Conservation (phyloP, 2,113 vertebrate species). For the Albula glossodonta region DNA sequence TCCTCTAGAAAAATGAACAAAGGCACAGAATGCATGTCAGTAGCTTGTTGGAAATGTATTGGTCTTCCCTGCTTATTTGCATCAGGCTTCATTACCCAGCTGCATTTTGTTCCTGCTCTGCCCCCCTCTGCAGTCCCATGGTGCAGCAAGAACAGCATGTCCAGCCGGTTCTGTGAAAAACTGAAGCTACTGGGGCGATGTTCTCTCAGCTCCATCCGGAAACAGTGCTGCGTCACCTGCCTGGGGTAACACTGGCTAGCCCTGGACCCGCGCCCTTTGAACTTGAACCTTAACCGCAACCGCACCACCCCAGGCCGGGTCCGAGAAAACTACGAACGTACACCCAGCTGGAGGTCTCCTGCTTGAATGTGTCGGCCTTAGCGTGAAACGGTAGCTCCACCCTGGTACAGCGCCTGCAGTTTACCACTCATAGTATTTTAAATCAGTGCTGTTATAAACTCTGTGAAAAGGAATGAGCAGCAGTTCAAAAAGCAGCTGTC, state of each 20-base stretch:
- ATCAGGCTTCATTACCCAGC: too few relatives aligned
- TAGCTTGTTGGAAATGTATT: too few relatives aligned
- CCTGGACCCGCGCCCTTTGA: not conserved
- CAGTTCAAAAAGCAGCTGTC: not conserved
- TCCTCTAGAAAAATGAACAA: too few relatives aligned
- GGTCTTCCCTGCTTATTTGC: too few relatives aligned
- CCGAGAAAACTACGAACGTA: not conserved
- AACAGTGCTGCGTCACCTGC: constrained; percentile 86
- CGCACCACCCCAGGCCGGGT: not conserved
- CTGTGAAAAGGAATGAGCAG: not conserved
- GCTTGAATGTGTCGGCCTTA: not conserved
- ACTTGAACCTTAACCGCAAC: not conserved
- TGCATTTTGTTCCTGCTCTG: constrained; percentile 18
- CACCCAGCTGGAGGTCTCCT: not conserved
- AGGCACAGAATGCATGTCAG: too few relatives aligned
- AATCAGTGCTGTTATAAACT: not conserved
- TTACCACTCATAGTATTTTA: not conserved
- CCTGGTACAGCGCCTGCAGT: not conserved
- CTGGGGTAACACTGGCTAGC: constrained; percentile 35
- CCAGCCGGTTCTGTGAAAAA: constrained; percentile 82
- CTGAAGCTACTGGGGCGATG: constrained; percentile 85
- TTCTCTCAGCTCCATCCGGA: constrained; percentile 72
- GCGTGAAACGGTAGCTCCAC: not conserved
- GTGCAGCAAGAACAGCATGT: constrained; percentile 86
- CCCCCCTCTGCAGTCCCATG: constrained; percentile 54